Evolutionary conservation across 2,113 vertebrate species (phyloP).

Genomic region (Puffinus mauretanicus): DNA sequence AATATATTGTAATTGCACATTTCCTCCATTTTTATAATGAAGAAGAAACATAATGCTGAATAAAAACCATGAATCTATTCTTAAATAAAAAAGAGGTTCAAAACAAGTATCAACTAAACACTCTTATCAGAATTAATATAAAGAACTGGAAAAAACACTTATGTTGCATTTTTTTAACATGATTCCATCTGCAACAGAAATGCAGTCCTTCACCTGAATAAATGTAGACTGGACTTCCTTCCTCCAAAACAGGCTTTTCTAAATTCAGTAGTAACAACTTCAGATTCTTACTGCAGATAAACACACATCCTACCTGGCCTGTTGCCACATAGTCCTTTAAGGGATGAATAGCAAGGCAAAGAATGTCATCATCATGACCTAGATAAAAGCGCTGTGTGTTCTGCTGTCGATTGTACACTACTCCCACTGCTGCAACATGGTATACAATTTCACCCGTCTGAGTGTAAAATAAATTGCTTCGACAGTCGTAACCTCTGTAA

Average conservation of each 20-base stretch:
- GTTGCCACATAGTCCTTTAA: constrained; percentile 97
- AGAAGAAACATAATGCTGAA: background rate
- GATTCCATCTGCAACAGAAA: background rate
- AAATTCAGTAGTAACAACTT: background rate
- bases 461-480: constrained; percentile 98
- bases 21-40: background rate
- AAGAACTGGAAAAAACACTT: background rate
- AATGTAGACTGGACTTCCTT: background rate
- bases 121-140: background rate
- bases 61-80: background rate
- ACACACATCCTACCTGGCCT: constrained; percentile 84
- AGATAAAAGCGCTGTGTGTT: constrained; percentile 96
- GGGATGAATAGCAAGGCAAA: constrained; percentile 94
- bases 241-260: background rate
- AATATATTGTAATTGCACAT: background rate
- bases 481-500: constrained; percentile 96
- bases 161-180: background rate
- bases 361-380: constrained; percentile 95
- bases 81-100: background rate
- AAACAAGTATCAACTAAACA: background rate
- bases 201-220: background rate
- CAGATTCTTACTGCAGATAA: background rate
- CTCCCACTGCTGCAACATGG: constrained; percentile 94
- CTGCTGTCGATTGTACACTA: constrained; percentile 97
- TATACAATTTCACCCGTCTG: constrained; percentile 98